Conservation (phyloP, 1,140 invertebrate genomes). For the Lepidurus apus region DNA sequence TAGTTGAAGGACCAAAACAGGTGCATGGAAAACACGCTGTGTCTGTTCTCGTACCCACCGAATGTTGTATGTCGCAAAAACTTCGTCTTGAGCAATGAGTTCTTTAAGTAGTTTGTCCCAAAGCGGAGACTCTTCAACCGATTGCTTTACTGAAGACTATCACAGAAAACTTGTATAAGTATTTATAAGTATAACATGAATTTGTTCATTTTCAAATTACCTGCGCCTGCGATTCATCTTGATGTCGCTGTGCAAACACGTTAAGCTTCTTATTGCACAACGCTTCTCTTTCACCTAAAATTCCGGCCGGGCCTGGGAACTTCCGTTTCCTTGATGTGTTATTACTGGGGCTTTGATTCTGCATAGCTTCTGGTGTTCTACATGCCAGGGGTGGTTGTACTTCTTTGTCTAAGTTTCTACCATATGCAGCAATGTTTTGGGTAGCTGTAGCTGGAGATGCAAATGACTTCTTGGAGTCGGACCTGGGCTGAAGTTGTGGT, state of each 20-base stretch:
- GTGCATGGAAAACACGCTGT: not conserved
- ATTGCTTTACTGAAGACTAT: not conserved
- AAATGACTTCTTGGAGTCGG: no score
- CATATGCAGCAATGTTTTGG: not conserved
- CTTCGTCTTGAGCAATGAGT: not conserved
- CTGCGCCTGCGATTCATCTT: no score
- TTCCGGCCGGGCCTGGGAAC: not conserved
- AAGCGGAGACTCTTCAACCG: not conserved
- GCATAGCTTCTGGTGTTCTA: not conserved
- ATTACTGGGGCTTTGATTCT: not conserved
- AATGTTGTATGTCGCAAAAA: not conserved
- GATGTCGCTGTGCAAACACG: not conserved
- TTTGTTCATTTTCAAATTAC: no score
- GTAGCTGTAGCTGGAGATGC: not conserved
- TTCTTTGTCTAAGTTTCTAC: not conserved
- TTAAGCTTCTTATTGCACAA: not conserved
- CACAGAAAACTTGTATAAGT: not conserved
- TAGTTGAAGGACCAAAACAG: constrained; percentile 5
- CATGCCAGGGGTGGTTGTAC: not conserved
- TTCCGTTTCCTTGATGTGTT: not conserved
- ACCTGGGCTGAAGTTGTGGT: no score
- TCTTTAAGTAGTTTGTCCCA: not conserved
- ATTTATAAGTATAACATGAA: no score
- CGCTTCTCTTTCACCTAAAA: not conserved
- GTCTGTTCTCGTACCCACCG: not conserved